Conservation (phyloP, 2,113 vertebrate species). For the Dromiciops gliroides region DNA sequence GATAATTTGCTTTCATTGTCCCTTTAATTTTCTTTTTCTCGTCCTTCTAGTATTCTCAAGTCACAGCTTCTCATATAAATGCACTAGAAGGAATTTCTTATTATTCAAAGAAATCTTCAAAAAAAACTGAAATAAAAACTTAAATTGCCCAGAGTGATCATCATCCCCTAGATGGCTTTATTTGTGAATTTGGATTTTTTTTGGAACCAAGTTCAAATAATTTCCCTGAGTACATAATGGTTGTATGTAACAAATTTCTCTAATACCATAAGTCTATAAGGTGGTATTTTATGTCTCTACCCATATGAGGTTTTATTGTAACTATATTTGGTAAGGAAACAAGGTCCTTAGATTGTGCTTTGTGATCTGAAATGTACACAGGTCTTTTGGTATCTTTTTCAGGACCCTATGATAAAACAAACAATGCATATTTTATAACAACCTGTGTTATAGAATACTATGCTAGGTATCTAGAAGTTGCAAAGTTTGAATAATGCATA, state of each 20-base stretch:
- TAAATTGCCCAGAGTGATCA: not conserved
- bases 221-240: not conserved
- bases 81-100: not conserved
- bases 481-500: not conserved
- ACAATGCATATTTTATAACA: not conserved
- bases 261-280: not conserved
- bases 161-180: not conserved
- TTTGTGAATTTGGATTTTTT: not conserved
- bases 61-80: not conserved
- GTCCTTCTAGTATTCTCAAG: not conserved
- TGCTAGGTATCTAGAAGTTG: not conserved
- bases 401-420: not conserved
- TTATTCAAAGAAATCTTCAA: not conserved
- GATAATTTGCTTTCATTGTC: not conserved
- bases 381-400: not conserved
- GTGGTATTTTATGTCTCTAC: not conserved
- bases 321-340: not conserved
- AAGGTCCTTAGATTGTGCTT: not conserved
- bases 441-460: not conserved
- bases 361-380: not conserved
- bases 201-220: not conserved
- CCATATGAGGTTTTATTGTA: not conserved
- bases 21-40: not conserved
- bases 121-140: not conserved
- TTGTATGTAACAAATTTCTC: not conserved